Percentiles rank a stretch among this genome's conserved stretches.
phyloP scores from a whole-genome alignment of 2,888 invertebrate species.

The Chrysotoxum bicinctum region DNA sequence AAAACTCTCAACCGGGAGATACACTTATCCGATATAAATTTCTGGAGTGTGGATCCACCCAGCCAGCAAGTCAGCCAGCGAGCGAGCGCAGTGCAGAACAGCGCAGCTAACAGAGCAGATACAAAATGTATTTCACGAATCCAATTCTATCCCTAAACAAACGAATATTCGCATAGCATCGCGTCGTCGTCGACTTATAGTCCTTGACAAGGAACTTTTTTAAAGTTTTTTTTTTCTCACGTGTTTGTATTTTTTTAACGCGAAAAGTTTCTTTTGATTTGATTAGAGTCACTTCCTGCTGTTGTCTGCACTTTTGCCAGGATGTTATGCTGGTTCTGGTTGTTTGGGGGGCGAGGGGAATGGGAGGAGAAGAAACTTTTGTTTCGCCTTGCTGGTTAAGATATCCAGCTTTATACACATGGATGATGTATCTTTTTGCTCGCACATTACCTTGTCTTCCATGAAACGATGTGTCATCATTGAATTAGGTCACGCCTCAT shows the following conservation, averaged over 20 bases:
- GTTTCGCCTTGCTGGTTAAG: slow-evolving; percentile 3
- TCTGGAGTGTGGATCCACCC: slow-evolving; percentile 16
- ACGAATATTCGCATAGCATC: neutral
- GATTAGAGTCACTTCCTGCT: slow-evolving; percentile 65
- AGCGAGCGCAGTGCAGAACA: neutral
- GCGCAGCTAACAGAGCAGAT: neutral
- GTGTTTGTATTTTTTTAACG: slow-evolving; percentile 32
- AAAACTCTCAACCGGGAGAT: slow-evolving; percentile 16
- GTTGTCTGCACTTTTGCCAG: slow-evolving; percentile 55
- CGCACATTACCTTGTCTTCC: slow-evolving; percentile 48
- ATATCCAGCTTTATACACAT: neutral
- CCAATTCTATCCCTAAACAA: neutral
- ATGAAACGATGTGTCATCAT: slow-evolving; percentile 57
- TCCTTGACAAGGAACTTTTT: slow-evolving; percentile 18
- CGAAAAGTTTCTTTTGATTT: slow-evolving; percentile 64
- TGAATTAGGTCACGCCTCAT: slow-evolving; percentile 68
- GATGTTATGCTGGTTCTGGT: neutral
- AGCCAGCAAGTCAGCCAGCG: too few species aligned
- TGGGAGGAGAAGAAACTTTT: slow-evolving; percentile 2
- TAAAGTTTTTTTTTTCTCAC: slow-evolving; percentile 53
- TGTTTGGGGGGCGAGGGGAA: too few species aligned
- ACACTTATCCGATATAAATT: slow-evolving; percentile 30
- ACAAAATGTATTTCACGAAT: slow-evolving; percentile 22
- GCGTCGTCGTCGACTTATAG: neutral
- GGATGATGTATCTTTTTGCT: slow-evolving; percentile 27